Percentiles rank a stretch among this genome's conserved stretches.
Evolutionary conservation across 2,113 vertebrate species (phyloP).

Genomic region (Neotoma lepida): DNA sequence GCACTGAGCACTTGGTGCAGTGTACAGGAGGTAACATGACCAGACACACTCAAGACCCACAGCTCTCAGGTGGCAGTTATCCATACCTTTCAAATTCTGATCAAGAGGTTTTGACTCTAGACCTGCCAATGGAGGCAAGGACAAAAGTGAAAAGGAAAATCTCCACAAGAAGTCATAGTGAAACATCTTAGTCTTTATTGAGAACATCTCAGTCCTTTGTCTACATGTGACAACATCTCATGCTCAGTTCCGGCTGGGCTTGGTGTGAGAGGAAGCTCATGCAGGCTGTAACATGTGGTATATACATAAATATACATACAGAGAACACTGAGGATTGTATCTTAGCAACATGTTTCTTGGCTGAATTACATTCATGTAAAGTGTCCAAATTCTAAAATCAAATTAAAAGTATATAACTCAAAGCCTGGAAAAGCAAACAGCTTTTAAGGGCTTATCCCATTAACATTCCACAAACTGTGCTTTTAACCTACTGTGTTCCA

Average conservation of each 20-base stretch:
- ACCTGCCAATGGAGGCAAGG: neutral
- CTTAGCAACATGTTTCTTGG: constrained; percentile 25
- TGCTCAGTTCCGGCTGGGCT: constrained; percentile 62
- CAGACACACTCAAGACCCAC: neutral
- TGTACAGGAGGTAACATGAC: neutral
- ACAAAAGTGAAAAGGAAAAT: neutral
- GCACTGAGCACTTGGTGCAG: fast-evolving
- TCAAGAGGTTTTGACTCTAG: no score
- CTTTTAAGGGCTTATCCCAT: neutral
- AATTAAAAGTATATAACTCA: constrained; percentile 25
- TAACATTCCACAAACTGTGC: neutral
- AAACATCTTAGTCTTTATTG: constrained; percentile 67
- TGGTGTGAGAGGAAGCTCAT: constrained; percentile 57
- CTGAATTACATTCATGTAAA: constrained; percentile 57
- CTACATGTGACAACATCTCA: constrained; percentile 58
- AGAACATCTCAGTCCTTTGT: constrained; percentile 49
- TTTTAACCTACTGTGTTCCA: neutral
- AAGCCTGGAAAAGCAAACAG: neutral
- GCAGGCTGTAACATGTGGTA: constrained; percentile 44
- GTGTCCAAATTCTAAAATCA: constrained; percentile 40
- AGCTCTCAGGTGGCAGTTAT: neutral
- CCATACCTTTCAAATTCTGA: neutral
- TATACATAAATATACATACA: constrained; percentile 27
- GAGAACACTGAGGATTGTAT: constrained; percentile 24
- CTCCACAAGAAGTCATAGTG: neutral